These are phyloP conservation scores for Musca domestica DNA, from an alignment of 1,140 invertebrate species.

Conservation along the genomic window DNA sequence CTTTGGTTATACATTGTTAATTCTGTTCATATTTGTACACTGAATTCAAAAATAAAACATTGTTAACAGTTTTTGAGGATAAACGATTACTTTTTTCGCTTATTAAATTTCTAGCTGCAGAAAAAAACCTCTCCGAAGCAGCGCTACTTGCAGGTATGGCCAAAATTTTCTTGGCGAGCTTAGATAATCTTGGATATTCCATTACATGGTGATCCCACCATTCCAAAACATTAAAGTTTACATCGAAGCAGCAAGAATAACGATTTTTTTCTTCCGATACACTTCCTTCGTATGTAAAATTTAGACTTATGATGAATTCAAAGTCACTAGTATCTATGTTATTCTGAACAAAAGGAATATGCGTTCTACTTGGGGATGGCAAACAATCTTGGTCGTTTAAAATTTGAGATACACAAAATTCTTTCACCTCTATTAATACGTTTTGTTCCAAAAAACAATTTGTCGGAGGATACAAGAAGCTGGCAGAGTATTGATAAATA, in stretches of 20 bases:
- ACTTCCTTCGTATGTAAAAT: background rate
- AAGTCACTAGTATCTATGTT: too few species aligned
- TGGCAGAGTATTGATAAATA: too few species aligned
- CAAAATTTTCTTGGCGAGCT: too few species aligned
- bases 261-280: background rate
- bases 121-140: slow-evolving; percentile 21
- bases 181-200: too few species aligned
- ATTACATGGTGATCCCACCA: too few species aligned
- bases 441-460: too few species aligned
- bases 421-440: too few species aligned
- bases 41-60: slow-evolving; percentile 19
- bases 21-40: too few species aligned
- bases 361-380: background rate
- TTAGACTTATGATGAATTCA: background rate
- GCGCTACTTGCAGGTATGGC: too few species aligned
- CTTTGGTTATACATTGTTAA: too few species aligned
- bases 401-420: background rate
- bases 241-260: background rate
- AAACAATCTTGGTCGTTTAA: background rate
- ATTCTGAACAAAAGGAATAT: background rate
- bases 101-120: slow-evolving; percentile 26
- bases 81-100: slow-evolving; percentile 24
- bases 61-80: slow-evolving; percentile 18
- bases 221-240: too few species aligned
- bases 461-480: too few species aligned